These are phyloP conservation scores for Amniataba percoides DNA, from an alignment of 2,797 vertebrate species.

Conservation along the genomic window DNA sequence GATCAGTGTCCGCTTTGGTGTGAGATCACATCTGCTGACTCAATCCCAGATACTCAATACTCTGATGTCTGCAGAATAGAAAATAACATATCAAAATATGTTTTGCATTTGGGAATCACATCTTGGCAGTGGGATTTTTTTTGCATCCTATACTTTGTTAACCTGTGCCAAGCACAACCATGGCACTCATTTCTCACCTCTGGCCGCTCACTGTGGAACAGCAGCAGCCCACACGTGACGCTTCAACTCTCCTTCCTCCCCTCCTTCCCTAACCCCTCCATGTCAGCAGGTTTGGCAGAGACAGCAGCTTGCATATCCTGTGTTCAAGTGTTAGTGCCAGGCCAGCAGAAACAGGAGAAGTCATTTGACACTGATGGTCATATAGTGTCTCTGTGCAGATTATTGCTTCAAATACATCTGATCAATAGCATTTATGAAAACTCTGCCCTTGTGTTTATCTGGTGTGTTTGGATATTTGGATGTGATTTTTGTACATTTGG, in stretches of 20 bases:
- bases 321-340: conserved; percentile 73
- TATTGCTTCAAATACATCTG: conserved; percentile 57
- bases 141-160: conserved; percentile 9
- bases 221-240: conserved; percentile 59
- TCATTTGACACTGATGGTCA: conserved; percentile 66
- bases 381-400: conserved; percentile 60
- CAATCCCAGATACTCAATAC: conserved; percentile 65
- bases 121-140: conserved; percentile 20
- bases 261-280: conserved; percentile 38
- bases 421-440: conserved; percentile 57
- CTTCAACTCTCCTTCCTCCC: conserved; percentile 39
- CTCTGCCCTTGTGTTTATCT: conserved; percentile 20
- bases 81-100: conserved; percentile 41
- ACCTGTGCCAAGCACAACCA: conserved; percentile 58
- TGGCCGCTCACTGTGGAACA: conserved; percentile 56
- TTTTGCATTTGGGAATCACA: conserved; percentile 16
- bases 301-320: conserved; percentile 75
- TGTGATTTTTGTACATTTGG: conserved; percentile 7
- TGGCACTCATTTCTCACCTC: conserved; percentile 57
- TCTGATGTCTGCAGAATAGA: conserved; percentile 54
- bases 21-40: conserved; percentile 66
- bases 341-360: conserved; percentile 82
- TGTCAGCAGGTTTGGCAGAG: conserved; percentile 79
- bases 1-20: conserved; percentile 39
- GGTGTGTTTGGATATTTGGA: conserved; percentile 15